phyloP scores from a whole-genome alignment of 2,113 vertebrate species.

The Notiomystis cincta region DNA sequence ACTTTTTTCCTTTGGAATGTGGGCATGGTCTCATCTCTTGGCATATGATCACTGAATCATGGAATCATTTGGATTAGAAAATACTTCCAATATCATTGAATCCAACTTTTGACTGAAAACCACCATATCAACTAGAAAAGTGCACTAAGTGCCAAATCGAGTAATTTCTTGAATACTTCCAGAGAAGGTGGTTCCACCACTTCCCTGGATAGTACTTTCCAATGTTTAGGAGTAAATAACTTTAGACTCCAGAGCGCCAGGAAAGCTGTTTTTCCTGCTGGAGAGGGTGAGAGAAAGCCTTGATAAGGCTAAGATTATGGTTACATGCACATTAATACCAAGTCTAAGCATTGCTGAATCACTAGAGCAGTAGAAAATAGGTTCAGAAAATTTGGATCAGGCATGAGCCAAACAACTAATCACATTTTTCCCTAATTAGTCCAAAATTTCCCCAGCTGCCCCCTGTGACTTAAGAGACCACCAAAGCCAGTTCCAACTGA shows the following conservation, averaged over 20 bases:
- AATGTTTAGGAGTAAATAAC: not conserved
- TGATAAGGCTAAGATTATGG: not conserved
- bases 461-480: not conserved
- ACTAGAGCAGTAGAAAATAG: not conserved
- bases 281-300: not conserved
- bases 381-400: not conserved
- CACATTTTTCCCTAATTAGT: not conserved
- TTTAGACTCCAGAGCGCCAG: not conserved
- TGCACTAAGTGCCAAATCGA: rapidly evolving
- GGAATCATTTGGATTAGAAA: not conserved
- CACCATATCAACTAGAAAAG: not conserved
- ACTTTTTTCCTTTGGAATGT: not conserved
- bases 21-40: not conserved
- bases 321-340: not conserved
- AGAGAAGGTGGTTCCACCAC: not conserved
- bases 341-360: not conserved
- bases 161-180: not conserved
- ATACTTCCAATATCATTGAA: not conserved
- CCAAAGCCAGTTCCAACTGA: not conserved
- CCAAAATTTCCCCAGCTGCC: not conserved
- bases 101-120: not conserved
- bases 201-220: not conserved
- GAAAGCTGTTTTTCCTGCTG: not conserved
- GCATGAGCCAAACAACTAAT: not conserved
- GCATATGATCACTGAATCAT: not conserved